Evolutionary conservation across 2,888 invertebrate genomes (phyloP), one percentile per base, ranked within the genome.

Genomic region (Glyphotaelius pellucidus): DNA sequence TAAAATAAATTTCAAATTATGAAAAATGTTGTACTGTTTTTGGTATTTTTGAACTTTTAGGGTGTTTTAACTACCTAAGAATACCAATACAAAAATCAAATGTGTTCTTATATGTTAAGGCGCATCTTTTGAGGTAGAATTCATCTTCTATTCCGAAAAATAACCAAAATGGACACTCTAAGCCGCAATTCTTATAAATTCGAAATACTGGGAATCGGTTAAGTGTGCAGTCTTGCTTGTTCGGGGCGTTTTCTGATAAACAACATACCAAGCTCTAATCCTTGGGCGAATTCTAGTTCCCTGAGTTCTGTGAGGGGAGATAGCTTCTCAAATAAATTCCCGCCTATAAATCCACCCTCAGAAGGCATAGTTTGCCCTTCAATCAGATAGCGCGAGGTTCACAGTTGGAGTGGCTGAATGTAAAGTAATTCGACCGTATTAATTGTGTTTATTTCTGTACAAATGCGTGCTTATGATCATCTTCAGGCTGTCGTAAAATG

Each of bases 241-340:
- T 86, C 38, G 86, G 7, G 86, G 86, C 47, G 35, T 42, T 5
- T 42, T 42, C 86, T 86, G 86, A 86, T 86, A 86, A 86, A 86
- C 86, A 86, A 86, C 86, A 83, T 83, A 32, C 83, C 83, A 19
- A 32, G 31, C 42, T 86, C 47, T 86, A 86, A 86, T 86, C 86
- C 86, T 25, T 15, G 47, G 86, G n/a, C 14, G 38, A 42, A 35
- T 42, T 86, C 30, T 25, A 38, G 42, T 42, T 85, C 4, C 15
- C 38, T 3, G 38, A 14, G 30, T 47, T 47, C 86, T 42, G 86
- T 14, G 42, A 38, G 86, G 47, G 86, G 30, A 42, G 86, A 42
- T 86, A 42, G 86, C 38, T 86, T 47, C 38, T 47, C 86, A 67
- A 67, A 67, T 67, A 67, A 67, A 67, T 67, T 67, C 67, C 25